Percentiles rank a stretch among this genome's conserved stretches.
These are phyloP conservation scores for Coregonus ussuriensis DNA, from an alignment of 2,797 vertebrate genomes.

Conservation along the genomic window DNA sequence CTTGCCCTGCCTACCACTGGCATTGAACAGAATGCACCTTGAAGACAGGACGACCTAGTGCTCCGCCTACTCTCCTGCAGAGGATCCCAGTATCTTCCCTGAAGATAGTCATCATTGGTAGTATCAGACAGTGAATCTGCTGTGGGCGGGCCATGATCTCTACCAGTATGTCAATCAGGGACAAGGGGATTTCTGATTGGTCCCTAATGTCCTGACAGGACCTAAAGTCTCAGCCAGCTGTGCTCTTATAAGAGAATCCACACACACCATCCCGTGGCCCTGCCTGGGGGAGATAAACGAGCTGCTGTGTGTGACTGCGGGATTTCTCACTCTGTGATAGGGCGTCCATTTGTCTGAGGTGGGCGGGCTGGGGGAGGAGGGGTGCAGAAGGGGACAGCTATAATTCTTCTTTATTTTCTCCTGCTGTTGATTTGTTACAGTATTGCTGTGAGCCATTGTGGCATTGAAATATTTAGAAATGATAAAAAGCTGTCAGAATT, in stretches of 20 bases:
- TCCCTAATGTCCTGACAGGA: slow-evolving; percentile 7
- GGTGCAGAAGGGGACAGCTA: slow-evolving; percentile 18
- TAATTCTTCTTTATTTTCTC: slow-evolving; percentile 59
- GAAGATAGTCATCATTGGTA: not conserved
- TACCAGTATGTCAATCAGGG: not conserved
- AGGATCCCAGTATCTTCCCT: not conserved
- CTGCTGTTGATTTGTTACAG: slow-evolving; percentile 53
- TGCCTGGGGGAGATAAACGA: slow-evolving; percentile 40
- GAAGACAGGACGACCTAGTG: not conserved
- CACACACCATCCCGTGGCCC: slow-evolving; percentile 12
- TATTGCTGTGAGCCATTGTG: slow-evolving; percentile 49
- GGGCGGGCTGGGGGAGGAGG: slow-evolving; percentile 1
- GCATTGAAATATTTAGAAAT: slow-evolving; percentile 64
- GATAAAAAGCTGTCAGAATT: slow-evolving; percentile 58
- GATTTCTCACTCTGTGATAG: slow-evolving; percentile 51
- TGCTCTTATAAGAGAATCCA: slow-evolving; percentile 1
- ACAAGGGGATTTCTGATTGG: slow-evolving; percentile 9
- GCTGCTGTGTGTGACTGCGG: slow-evolving; percentile 33
- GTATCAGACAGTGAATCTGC: not conserved
- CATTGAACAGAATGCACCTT: slow-evolving; percentile 3
- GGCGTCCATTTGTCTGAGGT: slow-evolving; percentile 41
- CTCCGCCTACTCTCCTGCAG: not conserved
- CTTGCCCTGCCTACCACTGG: not conserved
- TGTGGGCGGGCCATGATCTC: not conserved
- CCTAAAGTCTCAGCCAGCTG: not conserved